Base-by-base conservation (phyloP, 2,888 invertebrate genomes). In the Clanis bilineata region DNA sequence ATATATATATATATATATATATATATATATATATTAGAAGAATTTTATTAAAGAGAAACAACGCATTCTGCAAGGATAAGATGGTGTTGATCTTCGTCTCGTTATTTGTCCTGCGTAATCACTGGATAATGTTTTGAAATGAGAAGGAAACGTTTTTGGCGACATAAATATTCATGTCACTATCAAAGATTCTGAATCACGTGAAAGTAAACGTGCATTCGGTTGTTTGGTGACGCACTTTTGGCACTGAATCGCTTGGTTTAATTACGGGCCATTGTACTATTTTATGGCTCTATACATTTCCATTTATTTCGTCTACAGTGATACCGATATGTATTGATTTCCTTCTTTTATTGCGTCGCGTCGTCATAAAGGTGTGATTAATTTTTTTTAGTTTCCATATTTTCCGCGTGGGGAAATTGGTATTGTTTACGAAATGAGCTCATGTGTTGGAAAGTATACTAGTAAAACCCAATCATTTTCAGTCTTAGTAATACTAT, bases 191-290 rank as follows among this genome's bases (percentile, higher is more conserved):
- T 18, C 18, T 32, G 32, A 7, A 51, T 23, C 54, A 61, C 61
- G 57, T 61, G 57, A 1, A 36, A 7, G 21, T 28, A 55, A 61
- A 61, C 57, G 61, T 61, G 61, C 43, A 3, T 1, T 2, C 10
- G 22, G 15, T 22, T 22, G 38, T 44, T 32, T 23, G 6, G 43
- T 44, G 57, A 57, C 57, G 44, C 15, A 12, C 32, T 43, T 44
- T 57, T 57, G 44, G 57, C 57, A 57, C 57, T 2, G 41, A n/a
- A 5, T 41, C 21, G 7, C 18, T 43, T 28, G 28, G 28, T 28
- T 32, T 32, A 18, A 32, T 57, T 32, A 57, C 57, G 18, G 39
- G 56, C 39, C 56, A 39, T 56, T 39, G 39, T 39, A 41, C 38
- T 56, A 56, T 56, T 56, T 41, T 56, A 25, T 23, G 10, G 15